Base-by-base conservation (phyloP, 2,797 vertebrate species). In the Sciurus carolinensis region DNA sequence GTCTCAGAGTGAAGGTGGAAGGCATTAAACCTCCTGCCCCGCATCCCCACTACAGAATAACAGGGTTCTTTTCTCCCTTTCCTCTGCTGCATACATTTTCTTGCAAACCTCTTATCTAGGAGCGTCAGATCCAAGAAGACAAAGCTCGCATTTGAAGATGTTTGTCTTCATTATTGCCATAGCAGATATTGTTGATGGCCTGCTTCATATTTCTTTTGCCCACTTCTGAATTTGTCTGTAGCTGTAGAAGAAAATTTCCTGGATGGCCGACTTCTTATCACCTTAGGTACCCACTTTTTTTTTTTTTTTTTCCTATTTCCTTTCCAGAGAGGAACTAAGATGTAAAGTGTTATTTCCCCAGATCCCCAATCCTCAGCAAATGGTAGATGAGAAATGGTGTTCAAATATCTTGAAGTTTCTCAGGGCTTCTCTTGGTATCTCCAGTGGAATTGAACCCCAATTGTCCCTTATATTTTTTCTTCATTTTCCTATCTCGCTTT, bases 1-100 rank as follows among this genome's bases (percentile, higher is more conserved):
- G 4, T 52, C 39, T 79, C 50, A 83, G 11, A 73, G 26, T 17
- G 30, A 42, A 8, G 47, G 57, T 54, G 42, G 50, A 20, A 8
- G 0, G 24, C 18, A 17, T 36, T 9, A 52, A 80, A n/a, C 6
- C 7, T 52, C 14, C 5, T 52, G 0, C 7, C 11, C 14, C 28
- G 24, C 26, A 42, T 44, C 33, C 52, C 66, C 44, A 24, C 11
- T 10, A 33, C 0, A 18, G 28, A 30, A 69, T 33, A 44, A 26
- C 30, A 28, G 4, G 14, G 15, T 59, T 76, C 30, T 20, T 66
- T 13, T 62, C 8, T 15, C 5, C 52, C 3, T 36, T 75, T 7
- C 11, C 18, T 64, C 7, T 18, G 2, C 3, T 64, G 14, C 11
- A 4, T 76, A 39, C 39, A 42, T 20, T 72, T 66, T 77, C 39